Base-by-base conservation (phyloP, 1,140 invertebrate species). In the Gryllus bimaculatus region DNA sequence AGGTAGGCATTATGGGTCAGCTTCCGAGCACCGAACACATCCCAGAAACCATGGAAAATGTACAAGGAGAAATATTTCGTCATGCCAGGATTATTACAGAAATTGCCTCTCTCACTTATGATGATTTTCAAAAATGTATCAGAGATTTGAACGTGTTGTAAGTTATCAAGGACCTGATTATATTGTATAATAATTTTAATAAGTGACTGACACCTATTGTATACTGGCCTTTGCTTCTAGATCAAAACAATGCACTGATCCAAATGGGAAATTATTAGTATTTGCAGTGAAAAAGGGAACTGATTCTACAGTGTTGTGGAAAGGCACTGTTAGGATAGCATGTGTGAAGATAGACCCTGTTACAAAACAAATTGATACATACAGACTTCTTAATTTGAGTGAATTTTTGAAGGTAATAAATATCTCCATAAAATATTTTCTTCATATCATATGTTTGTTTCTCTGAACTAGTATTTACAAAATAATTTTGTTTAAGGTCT, bases 221-320 rank as follows among this genome's bases (percentile, higher is more conserved):
- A 21, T 54, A 21, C 10, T 79, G 2, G 20, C 47, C 4, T 54
- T 39, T 73, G n/a, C 49, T 79, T 77, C 47, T 82, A 91, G 91
- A 66, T 89, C 90, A 0, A 86, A 87, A 81, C 88, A 88, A 81
- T 91, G 88, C 82, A 84, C 88, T 81, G 89, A 91, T 83, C 83
- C 84, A 8, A 86, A 88, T 83, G 90, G 90, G 8, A 91, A 90
- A 81, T 88, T 90, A 80, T 83, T 93, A n/a, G 83, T 91, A 26
- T 93, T 93, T 86, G 87, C 87, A 76, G 87, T 93, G 0, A 90
- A 91, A 83, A 87, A 88, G 81, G 91, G 90, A 8, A 89, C 90
- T 20, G 91, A 92, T 84, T 85, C 87, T 10, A 88, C 88, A 15
- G 82, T 92, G 6, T 85, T 92, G 39, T 93, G 92, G 92, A 92